These are phyloP conservation scores for Erannis defoliaria DNA, from an alignment of 2,888 invertebrate species.

Conservation along the genomic window DNA sequence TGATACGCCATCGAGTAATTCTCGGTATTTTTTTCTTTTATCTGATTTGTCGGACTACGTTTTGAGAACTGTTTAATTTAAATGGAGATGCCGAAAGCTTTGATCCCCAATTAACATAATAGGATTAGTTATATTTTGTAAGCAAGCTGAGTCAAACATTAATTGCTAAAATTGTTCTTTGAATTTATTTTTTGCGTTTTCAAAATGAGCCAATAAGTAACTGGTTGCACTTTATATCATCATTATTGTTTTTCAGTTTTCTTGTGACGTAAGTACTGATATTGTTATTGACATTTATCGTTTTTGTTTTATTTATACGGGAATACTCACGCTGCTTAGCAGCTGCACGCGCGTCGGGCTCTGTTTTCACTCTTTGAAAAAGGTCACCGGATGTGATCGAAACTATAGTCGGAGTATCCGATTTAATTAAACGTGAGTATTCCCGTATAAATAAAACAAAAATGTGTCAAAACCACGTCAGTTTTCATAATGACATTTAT, in stretches of 20 bases:
- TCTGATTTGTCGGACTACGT: conserved; percentile 46
- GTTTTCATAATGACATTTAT: background rate
- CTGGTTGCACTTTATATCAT: background rate
- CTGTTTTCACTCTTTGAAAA: no score
- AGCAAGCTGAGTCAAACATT: background rate
- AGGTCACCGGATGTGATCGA: no score
- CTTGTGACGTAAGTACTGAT: background rate
- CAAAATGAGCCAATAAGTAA: background rate
- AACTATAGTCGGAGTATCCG: no score
- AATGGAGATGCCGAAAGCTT: conserved; percentile 16
- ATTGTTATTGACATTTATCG: no score
- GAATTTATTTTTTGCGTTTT: background rate
- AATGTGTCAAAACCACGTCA: no score
- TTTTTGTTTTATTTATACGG: no score
- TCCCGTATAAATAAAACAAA: background rate
- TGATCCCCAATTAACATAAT: conserved; percentile 23
- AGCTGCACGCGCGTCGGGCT: no score
- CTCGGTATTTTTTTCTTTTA: conserved; percentile 52
- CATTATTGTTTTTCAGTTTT: background rate
- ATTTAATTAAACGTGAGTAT: no score
- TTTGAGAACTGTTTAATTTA: conserved; percentile 32
- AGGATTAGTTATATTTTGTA: conserved; percentile 9
- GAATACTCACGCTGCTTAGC: no score
- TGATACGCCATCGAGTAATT: conserved; percentile 56
- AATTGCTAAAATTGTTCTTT: background rate